Percentiles rank a stretch among this genome's conserved stretches.
Evolutionary conservation across 2,888 invertebrate species (phyloP).

Genomic region (Acrobasis consociella): DNA sequence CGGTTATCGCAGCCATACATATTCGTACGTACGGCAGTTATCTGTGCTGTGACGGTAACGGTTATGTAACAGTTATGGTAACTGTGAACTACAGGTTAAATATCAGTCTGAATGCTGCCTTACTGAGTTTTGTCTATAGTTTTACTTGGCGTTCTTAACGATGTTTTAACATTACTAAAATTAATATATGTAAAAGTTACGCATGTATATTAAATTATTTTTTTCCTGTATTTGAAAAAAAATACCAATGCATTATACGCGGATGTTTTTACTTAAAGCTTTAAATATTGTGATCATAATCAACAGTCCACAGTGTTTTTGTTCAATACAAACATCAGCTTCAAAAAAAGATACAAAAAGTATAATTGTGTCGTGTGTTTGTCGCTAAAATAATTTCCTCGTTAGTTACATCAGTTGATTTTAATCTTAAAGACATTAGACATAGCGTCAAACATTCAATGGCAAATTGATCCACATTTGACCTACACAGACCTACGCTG

Average conservation of each 20-base stretch:
- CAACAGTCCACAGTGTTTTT: too few species aligned
- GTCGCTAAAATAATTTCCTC: neutral
- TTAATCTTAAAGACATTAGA: neutral
- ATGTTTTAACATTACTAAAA: neutral
- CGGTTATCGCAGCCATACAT: neutral
- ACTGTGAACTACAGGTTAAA: conserved; percentile 13
- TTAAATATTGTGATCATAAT: too few species aligned
- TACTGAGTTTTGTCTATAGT: neutral
- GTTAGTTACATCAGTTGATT: neutral
- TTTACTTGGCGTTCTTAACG: neutral
- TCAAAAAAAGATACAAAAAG: too few species aligned
- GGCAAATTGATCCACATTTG: neutral
- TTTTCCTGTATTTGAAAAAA: too few species aligned
- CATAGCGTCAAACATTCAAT: neutral
- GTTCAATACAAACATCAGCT: too few species aligned
- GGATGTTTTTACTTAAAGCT: too few species aligned
- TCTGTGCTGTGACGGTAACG: conserved; percentile 7
- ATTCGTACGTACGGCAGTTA: neutral
- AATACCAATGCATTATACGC: too few species aligned
- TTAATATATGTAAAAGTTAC: too few species aligned
- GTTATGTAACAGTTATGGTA: conserved; percentile 20
- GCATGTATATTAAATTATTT: too few species aligned
- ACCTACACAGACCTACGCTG: neutral
- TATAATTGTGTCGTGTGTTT: too few species aligned
- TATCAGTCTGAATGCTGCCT: neutral